These are phyloP conservation scores for Brachymystax lenok DNA, from an alignment of 2,797 vertebrate species.

Conservation along the genomic window DNA sequence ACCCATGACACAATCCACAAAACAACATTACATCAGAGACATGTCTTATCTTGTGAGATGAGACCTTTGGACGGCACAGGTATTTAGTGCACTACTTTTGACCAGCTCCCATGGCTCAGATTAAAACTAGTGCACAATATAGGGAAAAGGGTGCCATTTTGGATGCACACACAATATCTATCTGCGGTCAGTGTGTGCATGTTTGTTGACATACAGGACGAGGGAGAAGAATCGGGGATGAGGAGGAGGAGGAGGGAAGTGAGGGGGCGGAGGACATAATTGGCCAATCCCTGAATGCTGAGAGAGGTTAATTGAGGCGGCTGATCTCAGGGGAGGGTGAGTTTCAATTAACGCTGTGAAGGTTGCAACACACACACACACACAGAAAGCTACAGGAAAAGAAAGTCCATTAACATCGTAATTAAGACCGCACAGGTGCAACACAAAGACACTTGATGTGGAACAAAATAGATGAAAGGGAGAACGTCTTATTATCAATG, in stretches of 20 bases:
- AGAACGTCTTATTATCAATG: not conserved
- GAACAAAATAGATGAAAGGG: not conserved
- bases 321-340: constrained; percentile 50
- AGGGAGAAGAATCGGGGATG: not conserved
- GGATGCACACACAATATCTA: not conserved
- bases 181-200: constrained; percentile 42
- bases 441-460: constrained; percentile 41
- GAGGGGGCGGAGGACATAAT: constrained; percentile 45
- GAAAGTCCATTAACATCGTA: constrained; percentile 64
- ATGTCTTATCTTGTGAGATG: constrained; percentile 12
- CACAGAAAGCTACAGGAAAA: constrained; percentile 53
- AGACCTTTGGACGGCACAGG: constrained; percentile 45
- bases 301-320: constrained; percentile 70
- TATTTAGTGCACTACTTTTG: not conserved
- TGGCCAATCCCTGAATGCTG: constrained; percentile 57
- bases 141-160: not conserved
- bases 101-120: not conserved
- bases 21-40: constrained; percentile 24
- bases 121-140: not conserved
- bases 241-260: not conserved
- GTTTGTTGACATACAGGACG: constrained; percentile 56
- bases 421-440: constrained; percentile 64
- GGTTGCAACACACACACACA: not conserved
- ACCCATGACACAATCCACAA: not conserved
- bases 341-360: constrained; percentile 69